A percentile compares a stretch with the other conserved stretches of the same genome.
phyloP scores from a whole-genome alignment of 1,140 invertebrate genomes.

The Adoxophyes honmai region DNA sequence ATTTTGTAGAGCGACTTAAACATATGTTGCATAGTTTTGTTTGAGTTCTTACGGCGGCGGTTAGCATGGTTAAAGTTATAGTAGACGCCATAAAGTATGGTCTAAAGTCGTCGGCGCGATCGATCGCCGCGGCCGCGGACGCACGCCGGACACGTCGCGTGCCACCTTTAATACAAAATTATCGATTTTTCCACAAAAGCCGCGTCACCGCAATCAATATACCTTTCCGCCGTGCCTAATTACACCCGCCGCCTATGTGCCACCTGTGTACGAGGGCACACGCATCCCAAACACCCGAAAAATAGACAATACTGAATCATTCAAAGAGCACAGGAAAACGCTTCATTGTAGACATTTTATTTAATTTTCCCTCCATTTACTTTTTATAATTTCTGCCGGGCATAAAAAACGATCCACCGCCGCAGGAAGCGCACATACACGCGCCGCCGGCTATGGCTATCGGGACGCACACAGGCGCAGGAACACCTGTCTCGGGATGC shows the following conservation, averaged over 20 bases:
- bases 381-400: constrained; percentile 76
- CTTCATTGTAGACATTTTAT: constrained; percentile 77
- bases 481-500: constrained; percentile 74
- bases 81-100: constrained; percentile 61
- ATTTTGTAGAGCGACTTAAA: too few species aligned
- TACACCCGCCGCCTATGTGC: constrained; percentile 51
- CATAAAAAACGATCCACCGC: constrained; percentile 75
- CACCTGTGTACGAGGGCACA: constrained; percentile 53
- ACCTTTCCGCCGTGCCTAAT: constrained; percentile 74
- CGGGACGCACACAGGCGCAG: constrained; percentile 62
- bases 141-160: constrained; percentile 68
- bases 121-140: constrained; percentile 59
- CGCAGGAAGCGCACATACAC: constrained; percentile 70
- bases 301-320: constrained; percentile 70
- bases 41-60: constrained; percentile 11
- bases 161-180: constrained; percentile 74
- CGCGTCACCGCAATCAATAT: constrained; percentile 75
- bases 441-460: constrained; percentile 32
- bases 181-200: constrained; percentile 74
- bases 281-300: constrained; percentile 68
- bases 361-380: constrained; percentile 77
- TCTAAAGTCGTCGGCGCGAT: constrained; percentile 62
- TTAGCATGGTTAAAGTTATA: constrained; percentile 55
- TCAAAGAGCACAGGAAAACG: constrained; percentile 74
- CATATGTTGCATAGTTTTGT: too few species aligned